Conservation (phyloP, 2,113 vertebrate species). For the Periophthalmus modestus region DNA sequence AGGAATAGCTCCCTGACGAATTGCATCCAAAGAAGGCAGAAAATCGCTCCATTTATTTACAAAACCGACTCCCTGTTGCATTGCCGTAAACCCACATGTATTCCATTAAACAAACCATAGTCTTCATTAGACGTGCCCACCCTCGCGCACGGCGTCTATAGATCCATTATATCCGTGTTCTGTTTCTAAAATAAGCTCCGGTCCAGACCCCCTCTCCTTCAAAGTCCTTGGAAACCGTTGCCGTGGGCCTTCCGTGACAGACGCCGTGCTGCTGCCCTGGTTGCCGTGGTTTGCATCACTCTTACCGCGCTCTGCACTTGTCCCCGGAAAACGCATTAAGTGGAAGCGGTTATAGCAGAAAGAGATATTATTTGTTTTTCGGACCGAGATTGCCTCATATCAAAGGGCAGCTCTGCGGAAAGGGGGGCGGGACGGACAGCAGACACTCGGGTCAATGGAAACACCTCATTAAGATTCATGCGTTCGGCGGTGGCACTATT, state of each 20-base stretch:
- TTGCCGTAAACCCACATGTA: background rate
- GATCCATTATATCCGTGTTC: background rate
- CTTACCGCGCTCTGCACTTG: conserved; percentile 23
- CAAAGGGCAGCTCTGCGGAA: conserved; percentile 22
- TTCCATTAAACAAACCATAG: background rate
- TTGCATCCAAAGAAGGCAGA: too few relatives aligned
- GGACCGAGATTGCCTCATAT: conserved; percentile 57
- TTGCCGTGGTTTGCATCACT: conserved; percentile 55
- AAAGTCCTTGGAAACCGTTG: conserved; percentile 28
- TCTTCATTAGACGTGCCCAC: background rate
- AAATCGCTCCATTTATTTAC: too few relatives aligned
- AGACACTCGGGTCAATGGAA: background rate
- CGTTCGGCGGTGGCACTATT: background rate
- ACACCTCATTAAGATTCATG: background rate
- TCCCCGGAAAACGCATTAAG: conserved; percentile 41
- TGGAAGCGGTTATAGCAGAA: conserved; percentile 33
- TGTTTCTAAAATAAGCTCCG: conserved; percentile 15
- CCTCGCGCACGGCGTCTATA: background rate
- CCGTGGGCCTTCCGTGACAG: conserved; percentile 41
- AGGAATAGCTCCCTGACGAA: too few relatives aligned
- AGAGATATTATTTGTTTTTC: conserved; percentile 50
- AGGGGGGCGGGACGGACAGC: conserved; percentile 14
- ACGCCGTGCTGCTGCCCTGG: conserved; percentile 1
- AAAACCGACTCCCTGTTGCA: background rate
- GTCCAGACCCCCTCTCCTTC: conserved; percentile 9